phyloP scores from a whole-genome alignment of 2,797 vertebrate species.

The Threskiornis aethiopicus region DNA sequence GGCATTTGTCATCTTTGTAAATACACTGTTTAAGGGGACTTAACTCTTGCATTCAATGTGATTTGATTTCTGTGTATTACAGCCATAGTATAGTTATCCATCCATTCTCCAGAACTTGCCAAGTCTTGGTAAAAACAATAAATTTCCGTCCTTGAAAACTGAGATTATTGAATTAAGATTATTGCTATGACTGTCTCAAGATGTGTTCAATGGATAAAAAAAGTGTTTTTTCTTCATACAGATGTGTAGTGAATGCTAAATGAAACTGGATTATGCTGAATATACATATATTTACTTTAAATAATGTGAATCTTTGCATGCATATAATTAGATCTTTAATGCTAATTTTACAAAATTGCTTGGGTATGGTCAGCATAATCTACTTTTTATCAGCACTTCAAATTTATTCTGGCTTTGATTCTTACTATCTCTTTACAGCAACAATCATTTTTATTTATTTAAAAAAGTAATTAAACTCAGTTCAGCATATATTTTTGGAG shows the following conservation, averaged over 20 bases:
- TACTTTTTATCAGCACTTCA: background rate
- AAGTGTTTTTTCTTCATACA: background rate
- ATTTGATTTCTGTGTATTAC: background rate
- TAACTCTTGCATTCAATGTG: background rate
- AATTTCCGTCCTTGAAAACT: background rate
- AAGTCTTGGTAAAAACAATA: background rate
- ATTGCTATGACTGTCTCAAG: background rate
- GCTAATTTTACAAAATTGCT: constrained; percentile 22
- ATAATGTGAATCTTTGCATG: background rate
- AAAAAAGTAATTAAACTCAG: constrained; percentile 6
- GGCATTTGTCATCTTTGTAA: background rate
- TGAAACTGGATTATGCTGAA: constrained; percentile 1
- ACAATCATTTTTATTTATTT: constrained; percentile 1
- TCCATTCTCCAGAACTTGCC: background rate
- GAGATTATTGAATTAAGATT: background rate
- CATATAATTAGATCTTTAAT: background rate
- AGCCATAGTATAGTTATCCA: background rate
- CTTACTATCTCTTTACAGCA: background rate
- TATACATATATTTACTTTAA: constrained; percentile 8
- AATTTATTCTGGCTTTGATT: background rate
- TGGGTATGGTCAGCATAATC: constrained; percentile 10
- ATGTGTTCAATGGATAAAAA: background rate
- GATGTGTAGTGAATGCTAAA: background rate
- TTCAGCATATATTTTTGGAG: constrained; percentile 14
- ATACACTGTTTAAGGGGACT: background rate